phyloP scores from a whole-genome alignment of 2,113 vertebrate species.

The Prinia subflava region DNA sequence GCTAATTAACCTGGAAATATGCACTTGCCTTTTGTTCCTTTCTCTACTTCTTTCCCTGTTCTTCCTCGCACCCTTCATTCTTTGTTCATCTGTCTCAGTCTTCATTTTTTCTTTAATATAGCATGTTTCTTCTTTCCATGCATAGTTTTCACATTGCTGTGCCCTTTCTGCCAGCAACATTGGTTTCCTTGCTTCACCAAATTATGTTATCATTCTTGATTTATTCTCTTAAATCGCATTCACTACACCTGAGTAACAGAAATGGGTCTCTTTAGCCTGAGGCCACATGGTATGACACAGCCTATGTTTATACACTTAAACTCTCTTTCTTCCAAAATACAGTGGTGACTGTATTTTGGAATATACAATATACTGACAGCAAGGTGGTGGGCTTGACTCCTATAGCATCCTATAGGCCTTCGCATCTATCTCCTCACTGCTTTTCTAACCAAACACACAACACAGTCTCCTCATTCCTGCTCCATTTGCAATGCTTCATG shows the following conservation, averaged over 20 bases:
- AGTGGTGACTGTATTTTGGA: not conserved
- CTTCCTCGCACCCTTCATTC: not conserved
- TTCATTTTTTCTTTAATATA: not conserved
- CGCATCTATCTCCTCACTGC: not conserved
- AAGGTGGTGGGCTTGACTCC: not conserved
- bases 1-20: not conserved
- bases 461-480: not conserved
- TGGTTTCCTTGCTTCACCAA: not conserved
- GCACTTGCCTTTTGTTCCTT: not conserved
- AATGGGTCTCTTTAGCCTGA: not conserved
- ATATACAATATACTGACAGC: not conserved
- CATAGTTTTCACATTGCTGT: not conserved
- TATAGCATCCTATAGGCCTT: not conserved
- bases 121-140: not conserved
- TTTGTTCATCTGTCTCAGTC: not conserved
- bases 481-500: not conserved
- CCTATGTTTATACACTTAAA: not conserved
- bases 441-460: not conserved
- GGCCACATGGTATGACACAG: not conserved
- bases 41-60: not conserved
- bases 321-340: not conserved
- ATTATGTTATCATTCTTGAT: not conserved
- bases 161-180: not conserved
- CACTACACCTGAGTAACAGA: not conserved
- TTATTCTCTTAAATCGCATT: not conserved